Percentiles rank a stretch among this genome's conserved stretches.
Conservation (phyloP, 1,140 invertebrate species). For the Solenopsis fugax region DNA sequence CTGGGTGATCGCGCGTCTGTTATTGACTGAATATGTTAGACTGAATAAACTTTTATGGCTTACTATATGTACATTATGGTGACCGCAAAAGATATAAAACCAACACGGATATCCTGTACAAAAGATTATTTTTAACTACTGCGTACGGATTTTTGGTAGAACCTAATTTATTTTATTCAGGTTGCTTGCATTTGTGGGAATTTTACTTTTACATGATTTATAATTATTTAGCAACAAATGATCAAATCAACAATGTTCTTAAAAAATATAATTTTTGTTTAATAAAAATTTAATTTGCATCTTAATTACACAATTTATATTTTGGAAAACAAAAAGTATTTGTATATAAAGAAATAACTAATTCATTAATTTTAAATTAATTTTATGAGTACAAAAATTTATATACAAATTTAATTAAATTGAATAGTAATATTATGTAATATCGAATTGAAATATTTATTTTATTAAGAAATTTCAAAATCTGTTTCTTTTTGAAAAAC, state of each 20-base stretch:
- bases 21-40: slow-evolving; percentile 5
- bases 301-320: neutral
- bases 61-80: neutral
- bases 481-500: neutral
- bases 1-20: neutral
- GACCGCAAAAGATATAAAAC: slow-evolving; percentile 40
- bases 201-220: slow-evolving; percentile 5
- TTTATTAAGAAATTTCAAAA: neutral
- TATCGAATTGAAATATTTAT: neutral
- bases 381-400: no score
- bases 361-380: neutral
- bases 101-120: slow-evolving; percentile 57
- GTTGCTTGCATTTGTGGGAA: neutral
- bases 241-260: neutral
- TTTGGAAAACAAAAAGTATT: neutral
- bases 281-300: slow-evolving; percentile 10
- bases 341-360: neutral
- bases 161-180: neutral
- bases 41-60: slow-evolving; percentile 10
- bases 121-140: neutral
- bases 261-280: neutral
- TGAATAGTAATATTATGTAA: neutral
- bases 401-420: no score
- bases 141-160: neutral
- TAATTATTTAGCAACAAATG: neutral